Base-by-base conservation (phyloP, 1,140 invertebrate species). In the Lasaia peninsularis region DNA sequence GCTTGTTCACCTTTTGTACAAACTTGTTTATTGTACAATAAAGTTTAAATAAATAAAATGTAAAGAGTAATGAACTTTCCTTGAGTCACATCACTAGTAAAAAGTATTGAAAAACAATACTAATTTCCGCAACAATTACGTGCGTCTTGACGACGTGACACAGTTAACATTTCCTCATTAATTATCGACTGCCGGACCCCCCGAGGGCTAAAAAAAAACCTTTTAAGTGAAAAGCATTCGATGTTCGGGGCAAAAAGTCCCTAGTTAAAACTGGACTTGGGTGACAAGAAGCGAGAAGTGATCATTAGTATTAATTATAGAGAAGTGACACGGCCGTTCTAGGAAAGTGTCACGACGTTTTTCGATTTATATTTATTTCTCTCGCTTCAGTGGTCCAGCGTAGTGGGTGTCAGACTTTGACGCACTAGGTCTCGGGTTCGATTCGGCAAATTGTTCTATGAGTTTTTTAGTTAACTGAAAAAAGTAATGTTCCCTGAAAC, bases 171-270 rank as follows among this genome's bases (percentile, higher is more conserved):
- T 48, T 48, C 40, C 35, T 55, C 35, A 55, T 55, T 54, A 54
- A 54, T 54, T 55, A 55, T 28, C 53, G 21, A 10, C 35, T 10
- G 14, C 24, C 53, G 9, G 35, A 55, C 53, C 53, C 35, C 53
- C 53, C 28, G 35, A 28, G 21, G 53, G 9, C 40, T 28, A 12
- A 40, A 21, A 55, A 55, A 37, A 55, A 55, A 40, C 37, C 12
- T 55, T 40, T 20, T 20, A 44, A 55, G 53, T 55, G 53, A 55
- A 48, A 31, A 55, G 20, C 35, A 28, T 32, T 33, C 37, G 37
- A 18, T 31, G 28, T 52, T 55, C 20, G 12, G n/a, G 18, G 21
- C 35, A 55, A 55, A 55, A 31, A 31, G n/a, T 37, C 24, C 31
- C 21, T 55, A 52, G 32, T 33, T 31, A 52, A 32, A 33, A 40